A percentile compares a stretch with the other conserved stretches of the same genome.
phyloP scores from a whole-genome alignment of 2,888 invertebrate genomes.

The Synergus gifuensis region DNA sequence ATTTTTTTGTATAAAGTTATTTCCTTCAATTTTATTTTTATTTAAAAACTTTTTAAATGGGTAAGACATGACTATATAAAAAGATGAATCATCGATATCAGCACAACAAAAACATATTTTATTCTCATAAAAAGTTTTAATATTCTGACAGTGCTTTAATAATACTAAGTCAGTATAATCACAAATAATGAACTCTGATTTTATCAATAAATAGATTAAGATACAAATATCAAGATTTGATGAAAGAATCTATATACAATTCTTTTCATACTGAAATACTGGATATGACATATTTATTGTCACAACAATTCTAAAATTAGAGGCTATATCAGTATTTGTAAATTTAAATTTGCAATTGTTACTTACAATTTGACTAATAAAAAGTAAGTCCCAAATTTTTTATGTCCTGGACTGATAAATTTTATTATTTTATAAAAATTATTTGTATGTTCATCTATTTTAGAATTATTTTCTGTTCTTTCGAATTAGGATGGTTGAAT shows the following conservation, averaged over 20 bases:
- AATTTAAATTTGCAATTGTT: neutral
- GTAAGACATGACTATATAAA: neutral
- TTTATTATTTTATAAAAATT: neutral
- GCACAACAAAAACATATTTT: neutral
- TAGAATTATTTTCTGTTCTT: neutral
- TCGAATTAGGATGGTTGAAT: neutral
- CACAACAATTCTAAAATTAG: neutral
- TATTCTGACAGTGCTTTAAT: neutral
- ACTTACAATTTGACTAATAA: neutral
- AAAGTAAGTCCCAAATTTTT: neutral
- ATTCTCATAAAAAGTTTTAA: neutral
- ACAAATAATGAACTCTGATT: neutral
- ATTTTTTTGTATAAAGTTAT: constrained; percentile 1
- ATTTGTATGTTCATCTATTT: neutral
- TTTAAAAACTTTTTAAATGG: neutral
- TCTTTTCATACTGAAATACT: neutral
- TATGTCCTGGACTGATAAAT: neutral
- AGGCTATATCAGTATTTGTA: neutral
- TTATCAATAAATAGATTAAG: neutral
- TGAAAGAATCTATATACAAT: neutral
- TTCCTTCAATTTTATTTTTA: neutral
- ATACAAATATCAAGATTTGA: neutral
- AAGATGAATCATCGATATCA: neutral
- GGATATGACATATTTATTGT: neutral
- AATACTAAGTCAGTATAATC: neutral